phyloP scores from a whole-genome alignment of 2,888 invertebrate genomes.

The Prosapia bicincta region DNA sequence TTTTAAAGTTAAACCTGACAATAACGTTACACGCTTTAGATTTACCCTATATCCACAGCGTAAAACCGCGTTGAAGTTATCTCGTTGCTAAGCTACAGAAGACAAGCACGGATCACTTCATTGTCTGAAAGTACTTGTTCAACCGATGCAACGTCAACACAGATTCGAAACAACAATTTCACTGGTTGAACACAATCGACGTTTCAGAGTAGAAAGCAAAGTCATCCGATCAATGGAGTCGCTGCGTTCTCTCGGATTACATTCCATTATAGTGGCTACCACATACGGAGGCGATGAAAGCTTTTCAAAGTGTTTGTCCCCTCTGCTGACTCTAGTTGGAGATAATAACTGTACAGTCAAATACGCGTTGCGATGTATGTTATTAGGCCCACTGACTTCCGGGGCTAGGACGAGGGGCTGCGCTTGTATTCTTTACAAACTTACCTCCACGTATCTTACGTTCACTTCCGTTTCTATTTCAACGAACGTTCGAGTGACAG shows the following conservation, averaged over 20 bases:
- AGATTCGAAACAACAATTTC: too few species aligned
- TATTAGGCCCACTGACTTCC: slow-evolving; percentile 29
- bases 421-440: neutral
- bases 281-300: neutral
- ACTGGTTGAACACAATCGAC: too few species aligned
- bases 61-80: too few species aligned
- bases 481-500: neutral
- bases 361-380: slow-evolving; percentile 24
- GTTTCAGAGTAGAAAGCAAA: too few species aligned
- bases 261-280: neutral
- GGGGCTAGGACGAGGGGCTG: slow-evolving; percentile 6
- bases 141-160: too few species aligned
- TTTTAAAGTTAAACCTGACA: too few species aligned
- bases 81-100: too few species aligned
- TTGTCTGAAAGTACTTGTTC: too few species aligned
- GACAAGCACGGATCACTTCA: too few species aligned
- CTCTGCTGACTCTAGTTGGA: neutral
- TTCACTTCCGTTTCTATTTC: neutral
- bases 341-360: neutral
- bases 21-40: too few species aligned
- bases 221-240: neutral
- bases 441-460: neutral
- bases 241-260: neutral
- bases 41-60: too few species aligned
- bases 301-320: neutral